phyloP scores from a whole-genome alignment of 2,113 vertebrate genomes.

The Glaucomys volans region DNA sequence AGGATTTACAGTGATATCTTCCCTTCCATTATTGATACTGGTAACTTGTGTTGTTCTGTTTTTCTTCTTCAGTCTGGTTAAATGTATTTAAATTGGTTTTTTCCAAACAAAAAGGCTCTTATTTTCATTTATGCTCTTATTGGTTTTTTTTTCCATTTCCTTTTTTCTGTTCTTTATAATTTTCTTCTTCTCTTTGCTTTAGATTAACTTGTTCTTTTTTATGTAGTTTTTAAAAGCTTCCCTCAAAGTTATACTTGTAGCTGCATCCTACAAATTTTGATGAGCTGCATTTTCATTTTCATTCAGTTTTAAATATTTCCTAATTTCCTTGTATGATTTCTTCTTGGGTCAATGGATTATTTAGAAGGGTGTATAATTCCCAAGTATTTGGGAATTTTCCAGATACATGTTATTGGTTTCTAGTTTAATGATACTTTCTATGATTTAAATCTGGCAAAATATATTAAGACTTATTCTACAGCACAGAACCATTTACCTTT shows the following conservation, averaged over 20 bases:
- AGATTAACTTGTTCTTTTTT: neutral
- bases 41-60: neutral
- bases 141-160: no score
- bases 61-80: neutral
- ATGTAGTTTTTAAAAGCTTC: neutral
- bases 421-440: neutral
- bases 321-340: no score
- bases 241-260: neutral
- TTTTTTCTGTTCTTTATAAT: neutral
- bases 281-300: neutral
- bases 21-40: neutral
- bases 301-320: no score
- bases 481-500: neutral
- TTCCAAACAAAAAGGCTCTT: neutral
- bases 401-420: neutral
- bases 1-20: neutral
- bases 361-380: neutral
- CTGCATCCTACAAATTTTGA: neutral
- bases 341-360: no score
- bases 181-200: neutral
- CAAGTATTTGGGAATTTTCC: conserved; percentile 10
- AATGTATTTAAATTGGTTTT: neutral
- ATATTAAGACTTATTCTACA: neutral
- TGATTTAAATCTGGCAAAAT: neutral
- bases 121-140: neutral